Conservation (phyloP, 2,797 vertebrate genomes). For the Knipowitschia caucasica region DNA sequence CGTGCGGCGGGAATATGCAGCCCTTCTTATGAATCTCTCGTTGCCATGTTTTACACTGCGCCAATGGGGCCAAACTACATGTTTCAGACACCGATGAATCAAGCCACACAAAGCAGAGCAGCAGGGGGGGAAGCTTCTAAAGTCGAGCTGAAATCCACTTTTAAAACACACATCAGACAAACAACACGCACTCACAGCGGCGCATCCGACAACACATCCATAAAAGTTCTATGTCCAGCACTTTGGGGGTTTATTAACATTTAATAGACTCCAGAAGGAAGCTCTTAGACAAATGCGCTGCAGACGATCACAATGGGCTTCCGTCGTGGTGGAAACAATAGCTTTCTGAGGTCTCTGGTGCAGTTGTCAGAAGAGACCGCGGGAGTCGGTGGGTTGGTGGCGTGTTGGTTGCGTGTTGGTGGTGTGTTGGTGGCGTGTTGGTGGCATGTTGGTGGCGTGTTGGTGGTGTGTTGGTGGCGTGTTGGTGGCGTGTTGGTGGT, state of each 20-base stretch:
- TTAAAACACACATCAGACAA: constrained; percentile 12
- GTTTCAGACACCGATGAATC: constrained; percentile 47
- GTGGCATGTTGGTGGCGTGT: too few relatives aligned
- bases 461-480: too few relatives aligned
- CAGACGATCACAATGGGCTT: constrained; percentile 30
- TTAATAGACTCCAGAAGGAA: constrained; percentile 57
- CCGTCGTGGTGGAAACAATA: constrained; percentile 35
- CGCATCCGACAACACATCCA: constrained; percentile 26
- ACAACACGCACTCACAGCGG: constrained; percentile 20
- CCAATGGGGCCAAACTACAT: constrained; percentile 38
- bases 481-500: too few relatives aligned
- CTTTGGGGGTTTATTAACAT: constrained; percentile 63
- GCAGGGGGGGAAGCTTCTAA: constrained; percentile 7
- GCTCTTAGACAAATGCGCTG: constrained; percentile 56
- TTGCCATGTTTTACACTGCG: constrained; percentile 50
- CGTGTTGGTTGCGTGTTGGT: too few relatives aligned
- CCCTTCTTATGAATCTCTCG: constrained; percentile 53
- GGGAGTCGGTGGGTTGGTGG: constrained; percentile 60
- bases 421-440: too few relatives aligned
- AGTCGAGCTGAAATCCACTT: constrained; percentile 11
- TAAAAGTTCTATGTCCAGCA: constrained; percentile 52
- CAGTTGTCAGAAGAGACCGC: constrained; percentile 49
- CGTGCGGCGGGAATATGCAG: constrained; percentile 51
- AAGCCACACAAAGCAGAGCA: constrained; percentile 38
- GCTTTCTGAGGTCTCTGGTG: constrained; percentile 40